Conservation (phyloP, 2,797 vertebrate species). For the Chelonia mydas region DNA sequence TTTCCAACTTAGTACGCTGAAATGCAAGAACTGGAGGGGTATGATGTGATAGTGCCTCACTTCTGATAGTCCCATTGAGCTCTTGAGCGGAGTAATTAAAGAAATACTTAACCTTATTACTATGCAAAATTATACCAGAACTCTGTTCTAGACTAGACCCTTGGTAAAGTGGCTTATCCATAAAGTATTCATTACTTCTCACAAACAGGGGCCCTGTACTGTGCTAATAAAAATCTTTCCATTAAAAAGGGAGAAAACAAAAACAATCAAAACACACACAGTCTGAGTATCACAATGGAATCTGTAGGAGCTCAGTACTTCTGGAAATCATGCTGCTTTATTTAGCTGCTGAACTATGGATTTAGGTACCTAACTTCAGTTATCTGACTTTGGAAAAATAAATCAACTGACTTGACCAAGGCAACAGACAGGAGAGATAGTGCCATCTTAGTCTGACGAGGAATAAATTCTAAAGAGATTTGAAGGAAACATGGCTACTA, state of each 20-base stretch:
- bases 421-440: neutral
- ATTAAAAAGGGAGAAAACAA: neutral
- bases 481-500: neutral
- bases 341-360: neutral
- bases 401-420: neutral
- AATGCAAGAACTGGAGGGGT: neutral
- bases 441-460: neutral
- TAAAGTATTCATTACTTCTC: neutral
- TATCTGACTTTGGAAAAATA: neutral
- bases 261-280: neutral
- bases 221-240: neutral
- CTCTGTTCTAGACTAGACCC: neutral
- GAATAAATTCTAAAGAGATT: neutral
- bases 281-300: neutral
- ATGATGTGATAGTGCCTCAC: neutral
- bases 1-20: neutral
- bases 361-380: neutral
- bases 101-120: neutral
- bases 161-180: neutral
- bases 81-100: neutral
- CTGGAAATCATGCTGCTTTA: neutral
- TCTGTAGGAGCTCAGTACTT: neutral
- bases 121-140: neutral
- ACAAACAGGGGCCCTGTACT: neutral
- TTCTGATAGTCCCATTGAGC: neutral